phyloP scores from a whole-genome alignment of 2,113 vertebrate species.

The Dissostichus mawsoni region DNA sequence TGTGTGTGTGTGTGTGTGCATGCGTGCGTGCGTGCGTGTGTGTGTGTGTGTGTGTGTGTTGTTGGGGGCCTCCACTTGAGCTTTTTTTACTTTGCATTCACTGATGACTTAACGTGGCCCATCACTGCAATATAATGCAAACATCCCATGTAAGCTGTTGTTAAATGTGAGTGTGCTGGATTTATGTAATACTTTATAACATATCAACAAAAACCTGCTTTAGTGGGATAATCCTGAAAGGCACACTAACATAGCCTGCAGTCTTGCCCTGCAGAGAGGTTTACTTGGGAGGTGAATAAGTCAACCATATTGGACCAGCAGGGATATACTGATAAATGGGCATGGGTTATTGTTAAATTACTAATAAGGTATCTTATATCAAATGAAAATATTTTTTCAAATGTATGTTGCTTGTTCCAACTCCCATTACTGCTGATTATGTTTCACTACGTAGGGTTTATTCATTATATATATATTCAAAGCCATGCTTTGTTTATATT shows the following conservation, averaged over 20 bases:
- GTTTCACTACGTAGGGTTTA: not conserved
- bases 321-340: too few relatives aligned
- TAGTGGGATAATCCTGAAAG: slow-evolving; percentile 9
- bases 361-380: too few relatives aligned
- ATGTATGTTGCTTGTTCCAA: not conserved
- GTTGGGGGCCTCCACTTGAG: not conserved
- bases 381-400: too few relatives aligned
- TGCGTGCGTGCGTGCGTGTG: too few relatives aligned
- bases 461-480: not conserved
- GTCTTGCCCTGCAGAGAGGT: not conserved
- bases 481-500: not conserved
- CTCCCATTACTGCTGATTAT: not conserved
- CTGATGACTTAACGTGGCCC: not conserved
- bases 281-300: not conserved
- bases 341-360: too few relatives aligned
- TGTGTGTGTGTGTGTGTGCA: too few relatives aligned
- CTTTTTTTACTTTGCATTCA: not conserved
- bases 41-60: too few relatives aligned
- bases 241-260: not conserved
- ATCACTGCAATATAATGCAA: not conserved
- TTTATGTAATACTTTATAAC: not conserved
- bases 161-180: not conserved
- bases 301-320: not conserved
- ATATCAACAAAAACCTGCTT: slow-evolving; percentile 15
- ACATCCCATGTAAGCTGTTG: not conserved